A percentile compares a stretch with the other conserved stretches of the same genome.
Evolutionary conservation across 37 sponge, comb jelly and placozoan genomes (phyloP).

Genomic region (Trichoplax adhaerens): DNA sequence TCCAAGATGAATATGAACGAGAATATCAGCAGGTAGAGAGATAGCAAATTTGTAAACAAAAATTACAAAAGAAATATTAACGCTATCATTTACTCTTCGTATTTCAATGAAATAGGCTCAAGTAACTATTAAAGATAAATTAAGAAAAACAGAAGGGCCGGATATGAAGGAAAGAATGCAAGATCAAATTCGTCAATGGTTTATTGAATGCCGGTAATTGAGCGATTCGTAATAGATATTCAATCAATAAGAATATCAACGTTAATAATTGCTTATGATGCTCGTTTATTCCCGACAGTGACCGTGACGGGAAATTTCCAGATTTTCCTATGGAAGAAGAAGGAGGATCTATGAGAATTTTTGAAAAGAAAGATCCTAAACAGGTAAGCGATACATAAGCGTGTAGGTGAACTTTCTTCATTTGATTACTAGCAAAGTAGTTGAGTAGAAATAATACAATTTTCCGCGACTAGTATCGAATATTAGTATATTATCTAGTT

Average conservation of each 20-base stretch:
- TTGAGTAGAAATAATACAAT: too few relatives aligned
- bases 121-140: slow-evolving; percentile 68
- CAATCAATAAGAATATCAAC: too few relatives aligned
- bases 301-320: slow-evolving; percentile 97
- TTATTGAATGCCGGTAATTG: slow-evolving; percentile 83
- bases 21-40: slow-evolving; percentile 57
- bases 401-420: not conserved
- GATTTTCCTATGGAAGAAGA: slow-evolving; percentile 84
- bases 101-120: slow-evolving; percentile 31
- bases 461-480: too few relatives aligned
- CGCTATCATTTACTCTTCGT: too few relatives aligned
- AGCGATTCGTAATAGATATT: too few relatives aligned
- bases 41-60: too few relatives aligned
- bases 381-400: slow-evolving; percentile 5
- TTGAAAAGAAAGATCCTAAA: slow-evolving; percentile 65
- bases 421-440: too few relatives aligned
- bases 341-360: slow-evolving; percentile 86
- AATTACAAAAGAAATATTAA: too few relatives aligned
- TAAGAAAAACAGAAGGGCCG: slow-evolving; percentile 80
- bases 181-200: slow-evolving; percentile 98
- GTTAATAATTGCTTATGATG: too few relatives aligned
- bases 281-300: slow-evolving; percentile 24
- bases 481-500: too few relatives aligned
- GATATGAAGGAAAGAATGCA: slow-evolving; percentile 97
- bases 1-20: slow-evolving; percentile 78